Conservation (phyloP, 2,113 vertebrate species). For the Phoxinus phoxinus region DNA sequence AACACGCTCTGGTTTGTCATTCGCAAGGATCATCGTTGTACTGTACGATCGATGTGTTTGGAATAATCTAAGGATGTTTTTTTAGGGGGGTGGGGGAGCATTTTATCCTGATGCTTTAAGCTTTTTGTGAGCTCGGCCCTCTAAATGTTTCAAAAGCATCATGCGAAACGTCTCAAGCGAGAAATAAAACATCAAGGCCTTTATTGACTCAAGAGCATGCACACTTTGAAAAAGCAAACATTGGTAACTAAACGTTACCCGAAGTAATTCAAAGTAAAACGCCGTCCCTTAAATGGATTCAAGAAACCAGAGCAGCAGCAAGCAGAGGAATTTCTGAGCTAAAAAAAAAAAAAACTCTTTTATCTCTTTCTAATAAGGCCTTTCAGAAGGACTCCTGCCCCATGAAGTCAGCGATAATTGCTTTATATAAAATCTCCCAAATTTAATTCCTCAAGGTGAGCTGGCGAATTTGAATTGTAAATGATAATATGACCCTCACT, state of each 20-base stretch:
- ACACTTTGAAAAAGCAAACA: slow-evolving; percentile 36
- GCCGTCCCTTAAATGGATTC: slow-evolving; percentile 59
- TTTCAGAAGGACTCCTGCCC: slow-evolving; percentile 56
- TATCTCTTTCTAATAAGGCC: slow-evolving; percentile 61
- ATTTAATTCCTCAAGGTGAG: slow-evolving; percentile 60
- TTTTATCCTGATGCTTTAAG: background rate
- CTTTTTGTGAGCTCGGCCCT: slow-evolving; percentile 8
- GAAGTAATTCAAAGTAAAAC: slow-evolving; percentile 64
- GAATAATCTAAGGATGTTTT: slow-evolving; percentile 8
- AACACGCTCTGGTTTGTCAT: background rate
- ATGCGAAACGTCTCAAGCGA: slow-evolving; percentile 58
- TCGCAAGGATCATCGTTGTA: background rate
- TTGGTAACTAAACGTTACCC: slow-evolving; percentile 40
- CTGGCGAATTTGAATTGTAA: slow-evolving; percentile 53
- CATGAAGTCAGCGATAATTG: slow-evolving; percentile 58
- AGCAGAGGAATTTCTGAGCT: slow-evolving; percentile 22
- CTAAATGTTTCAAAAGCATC: background rate
- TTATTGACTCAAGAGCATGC: slow-evolving; percentile 56
- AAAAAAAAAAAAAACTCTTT: slow-evolving; percentile 47
- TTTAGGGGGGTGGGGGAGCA: background rate
- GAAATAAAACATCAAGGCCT: slow-evolving; percentile 69
- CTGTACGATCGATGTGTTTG: background rate
- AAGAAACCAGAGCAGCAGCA: slow-evolving; percentile 41
- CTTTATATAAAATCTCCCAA: slow-evolving; percentile 61
- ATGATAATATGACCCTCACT: slow-evolving; percentile 34